These are phyloP conservation scores for Antitype chi DNA, from an alignment of 2,888 invertebrate species.

Conservation along the genomic window DNA sequence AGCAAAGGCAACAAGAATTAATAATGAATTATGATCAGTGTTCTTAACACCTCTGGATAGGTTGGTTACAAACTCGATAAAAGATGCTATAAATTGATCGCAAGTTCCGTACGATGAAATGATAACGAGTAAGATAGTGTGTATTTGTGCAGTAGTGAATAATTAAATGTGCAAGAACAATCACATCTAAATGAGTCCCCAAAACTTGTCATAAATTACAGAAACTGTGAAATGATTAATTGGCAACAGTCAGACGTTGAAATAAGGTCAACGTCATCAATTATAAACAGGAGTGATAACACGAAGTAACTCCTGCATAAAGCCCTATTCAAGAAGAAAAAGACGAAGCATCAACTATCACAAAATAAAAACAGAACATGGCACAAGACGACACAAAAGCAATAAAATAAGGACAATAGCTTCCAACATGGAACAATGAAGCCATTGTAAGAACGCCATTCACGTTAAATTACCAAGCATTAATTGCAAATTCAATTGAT, in stretches of 20 bases:
- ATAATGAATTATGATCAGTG: slow-evolving; percentile 70
- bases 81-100: slow-evolving; percentile 6
- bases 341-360: slow-evolving; percentile 40
- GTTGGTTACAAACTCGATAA: slow-evolving; percentile 38
- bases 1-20: slow-evolving; percentile 80
- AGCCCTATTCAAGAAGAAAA: slow-evolving; percentile 46
- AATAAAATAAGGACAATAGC: slow-evolving; percentile 67
- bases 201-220: background rate
- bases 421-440: slow-evolving; percentile 64
- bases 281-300: slow-evolving; percentile 28
- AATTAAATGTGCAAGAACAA: background rate
- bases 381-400: slow-evolving; percentile 48
- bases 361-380: slow-evolving; percentile 55
- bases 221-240: background rate
- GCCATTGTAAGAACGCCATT: slow-evolving; percentile 63
- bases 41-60: slow-evolving; percentile 63
- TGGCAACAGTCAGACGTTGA: background rate
- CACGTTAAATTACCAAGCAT: slow-evolving; percentile 70
- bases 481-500: slow-evolving; percentile 77
- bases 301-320: slow-evolving; percentile 28
- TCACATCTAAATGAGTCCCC: background rate
- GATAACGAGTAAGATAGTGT: background rate
- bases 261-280: slow-evolving; percentile 7
- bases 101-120: background rate
- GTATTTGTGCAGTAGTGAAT: background rate